A percentile compares a stretch with the other conserved stretches of the same genome.
phyloP scores from a whole-genome alignment of 2,888 invertebrate genomes.

The Acanthosepion esculentum region DNA sequence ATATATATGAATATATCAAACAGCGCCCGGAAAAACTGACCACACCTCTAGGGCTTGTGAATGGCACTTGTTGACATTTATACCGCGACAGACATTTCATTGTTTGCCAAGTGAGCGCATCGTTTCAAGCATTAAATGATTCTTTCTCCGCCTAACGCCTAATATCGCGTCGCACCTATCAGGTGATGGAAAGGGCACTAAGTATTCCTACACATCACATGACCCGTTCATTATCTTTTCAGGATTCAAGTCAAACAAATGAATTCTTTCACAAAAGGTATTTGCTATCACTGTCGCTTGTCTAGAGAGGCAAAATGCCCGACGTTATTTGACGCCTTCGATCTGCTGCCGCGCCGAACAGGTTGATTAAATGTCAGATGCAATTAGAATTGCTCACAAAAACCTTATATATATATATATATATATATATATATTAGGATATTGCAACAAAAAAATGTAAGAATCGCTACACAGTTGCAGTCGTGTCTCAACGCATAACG shows the following conservation, averaged over 20 bases:
- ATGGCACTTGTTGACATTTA: too few relatives aligned
- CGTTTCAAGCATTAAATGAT: background rate
- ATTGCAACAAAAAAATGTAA: too few relatives aligned
- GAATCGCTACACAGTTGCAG: too few relatives aligned
- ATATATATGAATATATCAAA: too few relatives aligned
- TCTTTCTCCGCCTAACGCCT: background rate
- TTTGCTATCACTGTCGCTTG: background rate
- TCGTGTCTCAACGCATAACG: too few relatives aligned
- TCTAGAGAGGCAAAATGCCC: background rate
- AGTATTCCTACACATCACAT: background rate
- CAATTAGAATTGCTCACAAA: background rate
- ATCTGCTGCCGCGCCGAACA: too few relatives aligned
- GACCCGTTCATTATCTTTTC: background rate
- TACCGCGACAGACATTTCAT: too few relatives aligned
- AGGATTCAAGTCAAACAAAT: background rate
- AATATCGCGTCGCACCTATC: background rate
- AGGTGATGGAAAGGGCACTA: background rate
- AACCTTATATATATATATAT: background rate
- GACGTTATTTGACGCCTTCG: background rate
- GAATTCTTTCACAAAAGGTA: background rate
- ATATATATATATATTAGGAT: background rate
- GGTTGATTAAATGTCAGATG: too few relatives aligned
- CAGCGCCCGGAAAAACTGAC: too few relatives aligned
- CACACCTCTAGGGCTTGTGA: too few relatives aligned
- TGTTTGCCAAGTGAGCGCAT: too few relatives aligned